A percentile compares a stretch with the other conserved stretches of the same genome.
phyloP scores from a whole-genome alignment of 2,797 vertebrate species.

The Merluccius polli region DNA sequence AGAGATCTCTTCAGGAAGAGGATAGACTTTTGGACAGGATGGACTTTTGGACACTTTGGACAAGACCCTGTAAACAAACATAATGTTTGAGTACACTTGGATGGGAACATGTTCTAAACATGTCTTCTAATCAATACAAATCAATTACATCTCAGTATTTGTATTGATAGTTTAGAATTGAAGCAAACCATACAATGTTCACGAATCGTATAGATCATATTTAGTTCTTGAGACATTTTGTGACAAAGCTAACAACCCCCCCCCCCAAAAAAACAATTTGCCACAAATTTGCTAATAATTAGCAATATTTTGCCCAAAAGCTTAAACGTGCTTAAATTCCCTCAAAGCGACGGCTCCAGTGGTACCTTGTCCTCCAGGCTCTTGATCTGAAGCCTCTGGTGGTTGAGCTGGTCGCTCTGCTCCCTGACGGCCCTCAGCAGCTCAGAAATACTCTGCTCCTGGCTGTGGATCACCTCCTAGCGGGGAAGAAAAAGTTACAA shows the following conservation, averaged over 20 bases:
- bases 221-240: neutral
- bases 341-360: neutral
- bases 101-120: neutral
- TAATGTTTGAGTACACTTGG: neutral
- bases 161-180: neutral
- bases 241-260: neutral
- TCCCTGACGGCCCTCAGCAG: conserved; percentile 80
- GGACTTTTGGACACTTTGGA: neutral
- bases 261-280: neutral
- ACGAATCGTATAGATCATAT: neutral
- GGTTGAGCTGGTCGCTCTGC: conserved; percentile 79
- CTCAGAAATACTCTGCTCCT: conserved; percentile 80
- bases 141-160: neutral
- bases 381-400: conserved; percentile 83
- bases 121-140: neutral
- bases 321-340: neutral
- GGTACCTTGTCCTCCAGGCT: conserved; percentile 84
- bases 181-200: neutral
- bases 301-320: neutral
- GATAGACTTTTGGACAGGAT: neutral
- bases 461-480: conserved; percentile 82
- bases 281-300: neutral
- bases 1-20: neutral
- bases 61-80: neutral
- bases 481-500: neutral